phyloP scores from a whole-genome alignment of 1,140 invertebrate species.

The Metopolophium dirhodum region DNA sequence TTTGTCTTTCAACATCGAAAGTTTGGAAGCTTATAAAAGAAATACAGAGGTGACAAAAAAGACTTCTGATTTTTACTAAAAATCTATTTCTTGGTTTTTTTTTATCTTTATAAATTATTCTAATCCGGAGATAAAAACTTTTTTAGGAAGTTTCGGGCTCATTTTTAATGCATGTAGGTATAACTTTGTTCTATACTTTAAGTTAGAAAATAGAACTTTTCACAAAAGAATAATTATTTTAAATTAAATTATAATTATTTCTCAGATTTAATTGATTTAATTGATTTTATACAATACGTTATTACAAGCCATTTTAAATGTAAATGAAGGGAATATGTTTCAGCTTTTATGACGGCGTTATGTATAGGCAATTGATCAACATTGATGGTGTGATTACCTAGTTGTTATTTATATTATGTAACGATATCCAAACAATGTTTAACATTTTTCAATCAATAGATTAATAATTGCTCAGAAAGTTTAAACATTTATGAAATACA shows the following conservation, averaged over 20 bases:
- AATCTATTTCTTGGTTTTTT: constrained; percentile 8
- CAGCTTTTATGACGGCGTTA: not conserved
- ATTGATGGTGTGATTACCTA: not conserved
- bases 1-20: not conserved
- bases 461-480: not conserved
- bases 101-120: constrained; percentile 31
- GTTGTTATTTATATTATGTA: not conserved
- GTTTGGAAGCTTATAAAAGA: not conserved
- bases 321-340: not conserved
- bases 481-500: not conserved
- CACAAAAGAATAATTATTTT: not conserved
- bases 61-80: constrained; percentile 1
- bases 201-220: constrained; percentile 20
- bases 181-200: not conserved
- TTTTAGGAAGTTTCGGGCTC: not conserved
- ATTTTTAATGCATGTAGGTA: not conserved
- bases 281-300: not conserved
- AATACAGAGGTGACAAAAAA: not conserved
- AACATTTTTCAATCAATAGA: not conserved
- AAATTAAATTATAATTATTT: constrained; percentile 7
- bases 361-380: constrained; percentile 33
- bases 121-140: constrained; percentile 40
- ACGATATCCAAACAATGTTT: not conserved
- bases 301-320: not conserved
- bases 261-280: not conserved